A percentile compares a stretch with the other conserved stretches of the same genome.
Evolutionary conservation across 37 sponge, comb jelly and placozoan genomes (phyloP).

Genomic region (Halichondria panicea): DNA sequence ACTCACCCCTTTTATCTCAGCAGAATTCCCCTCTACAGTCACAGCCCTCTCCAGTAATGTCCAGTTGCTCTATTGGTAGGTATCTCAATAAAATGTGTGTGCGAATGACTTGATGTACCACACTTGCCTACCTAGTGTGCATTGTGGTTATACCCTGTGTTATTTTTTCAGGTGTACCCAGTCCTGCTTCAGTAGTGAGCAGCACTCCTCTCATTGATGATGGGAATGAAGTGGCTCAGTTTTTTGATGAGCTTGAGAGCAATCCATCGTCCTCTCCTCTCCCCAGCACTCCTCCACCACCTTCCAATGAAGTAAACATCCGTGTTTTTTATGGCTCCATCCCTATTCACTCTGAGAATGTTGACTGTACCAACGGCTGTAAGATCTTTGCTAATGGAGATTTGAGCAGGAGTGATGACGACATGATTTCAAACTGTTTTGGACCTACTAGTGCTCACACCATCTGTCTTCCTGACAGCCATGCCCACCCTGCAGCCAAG

Average conservation of each 20-base stretch:
- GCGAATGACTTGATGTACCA: neutral
- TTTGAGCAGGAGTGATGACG: neutral
- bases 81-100: neutral
- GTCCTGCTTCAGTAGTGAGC: neutral
- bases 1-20: neutral
- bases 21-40: conserved; percentile 5
- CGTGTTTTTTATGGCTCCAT: conserved; percentile 42
- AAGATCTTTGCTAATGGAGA: conserved; percentile 8
- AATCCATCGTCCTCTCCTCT: conserved; percentile 35
- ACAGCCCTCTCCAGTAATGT: neutral
- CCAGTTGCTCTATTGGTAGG: conserved; percentile 15
- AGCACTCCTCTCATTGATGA: neutral
- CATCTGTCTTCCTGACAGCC: conserved; percentile 29
- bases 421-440: neutral
- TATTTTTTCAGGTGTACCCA: conserved; percentile 1
- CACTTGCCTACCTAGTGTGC: neutral
- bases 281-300: conserved; percentile 40
- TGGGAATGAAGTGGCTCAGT: neutral
- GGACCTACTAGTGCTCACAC: conserved; percentile 26
- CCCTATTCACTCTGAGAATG: conserved; percentile 9
- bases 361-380: conserved; percentile 46
- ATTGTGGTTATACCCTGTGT: neutral
- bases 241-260: conserved; percentile 4
- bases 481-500: conserved; percentile 35
- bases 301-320: conserved; percentile 34